A percentile compares a stretch with the other conserved stretches of the same genome.
These are phyloP conservation scores for Arrhamphus sclerolepis DNA, from an alignment of 2,797 vertebrate genomes.

Conservation along the genomic window DNA sequence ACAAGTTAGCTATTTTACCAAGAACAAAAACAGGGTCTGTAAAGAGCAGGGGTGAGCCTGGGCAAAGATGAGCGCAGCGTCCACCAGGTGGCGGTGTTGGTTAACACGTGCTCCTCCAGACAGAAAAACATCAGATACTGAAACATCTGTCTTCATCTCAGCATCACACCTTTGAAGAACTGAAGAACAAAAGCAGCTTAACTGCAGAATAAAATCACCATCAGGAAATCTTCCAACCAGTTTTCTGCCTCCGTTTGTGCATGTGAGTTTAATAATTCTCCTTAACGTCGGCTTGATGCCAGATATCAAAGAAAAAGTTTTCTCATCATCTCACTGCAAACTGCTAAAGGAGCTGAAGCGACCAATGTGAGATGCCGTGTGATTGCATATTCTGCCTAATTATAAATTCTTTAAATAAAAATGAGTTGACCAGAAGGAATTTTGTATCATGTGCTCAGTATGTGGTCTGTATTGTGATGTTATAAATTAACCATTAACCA, in stretches of 20 bases:
- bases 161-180: background rate
- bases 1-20: no score
- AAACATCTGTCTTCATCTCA: slow-evolving; percentile 2
- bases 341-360: slow-evolving; percentile 18
- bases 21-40: no score
- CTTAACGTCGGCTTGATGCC: slow-evolving; percentile 18
- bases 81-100: slow-evolving; percentile 54
- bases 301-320: slow-evolving; percentile 45
- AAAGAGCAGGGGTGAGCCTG: no score
- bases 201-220: background rate
- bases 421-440: slow-evolving; percentile 42
- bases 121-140: background rate
- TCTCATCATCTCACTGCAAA: slow-evolving; percentile 1
- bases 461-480: slow-evolving; percentile 23
- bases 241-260: slow-evolving; percentile 26
- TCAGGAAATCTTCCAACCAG: background rate
- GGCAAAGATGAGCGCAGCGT: background rate
- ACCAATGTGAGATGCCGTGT: slow-evolving; percentile 25
- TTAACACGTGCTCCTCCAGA: slow-evolving; percentile 8
- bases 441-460: slow-evolving; percentile 22
- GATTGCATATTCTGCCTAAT: slow-evolving; percentile 26
- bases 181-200: background rate
- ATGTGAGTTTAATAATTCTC: slow-evolving; percentile 58
- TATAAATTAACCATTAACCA: slow-evolving; percentile 26
- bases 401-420: slow-evolving; percentile 15